Base-by-base conservation (phyloP, 1,140 invertebrate genomes). In the Vollenhovia emeryi region DNA sequence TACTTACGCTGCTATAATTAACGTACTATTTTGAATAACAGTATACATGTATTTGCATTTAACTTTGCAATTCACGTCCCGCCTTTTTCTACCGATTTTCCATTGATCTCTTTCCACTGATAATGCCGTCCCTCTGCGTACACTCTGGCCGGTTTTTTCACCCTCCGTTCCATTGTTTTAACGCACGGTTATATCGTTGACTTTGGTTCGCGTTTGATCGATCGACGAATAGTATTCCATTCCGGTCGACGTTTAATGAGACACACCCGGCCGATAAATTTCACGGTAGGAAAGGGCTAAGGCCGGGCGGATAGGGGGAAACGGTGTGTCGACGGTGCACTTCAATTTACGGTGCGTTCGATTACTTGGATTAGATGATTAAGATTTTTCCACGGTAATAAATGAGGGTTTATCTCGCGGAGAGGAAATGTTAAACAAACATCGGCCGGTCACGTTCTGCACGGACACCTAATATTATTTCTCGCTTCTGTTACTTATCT, bases 221-320 rank as follows among this genome's bases (percentile, higher is more conserved):
- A 66, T 66, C 36, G 36, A 45, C 36, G 40, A 45, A 66, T 66
- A 45, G 36, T 66, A 24, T 43, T 66, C 4, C 62, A 43, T 66
- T 66, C 21, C 36, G 62, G 36, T 45, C 36, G 8, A 66, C 36
- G 11, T 66, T 66, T 66, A 66, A 66, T 66, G 62, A 45, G 62
- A 66, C 62, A 66, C 62, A 66, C 62, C 62, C 62, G n/a, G 21
- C 11, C 36, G 36, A 45, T 43, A 66, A 66, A 66, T 45, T 66
- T 66, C 13, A 66, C 36, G 62, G 36, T 43, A 66, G 21, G 62
- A 66, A 45, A 8, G 60, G 13, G 15, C 40, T 43, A 24, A 45
- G 6, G 21, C 21, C 5, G 40, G n/a, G 40, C 5, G 43, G 62
- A 43, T 21, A 43, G n/a, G 40, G 62, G 36, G 11, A 6, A 52